Evolutionary conservation across 2,888 invertebrate genomes (phyloP), one percentile per base, ranked within the genome.

Genomic region (Acanthoscelides obtectus): DNA sequence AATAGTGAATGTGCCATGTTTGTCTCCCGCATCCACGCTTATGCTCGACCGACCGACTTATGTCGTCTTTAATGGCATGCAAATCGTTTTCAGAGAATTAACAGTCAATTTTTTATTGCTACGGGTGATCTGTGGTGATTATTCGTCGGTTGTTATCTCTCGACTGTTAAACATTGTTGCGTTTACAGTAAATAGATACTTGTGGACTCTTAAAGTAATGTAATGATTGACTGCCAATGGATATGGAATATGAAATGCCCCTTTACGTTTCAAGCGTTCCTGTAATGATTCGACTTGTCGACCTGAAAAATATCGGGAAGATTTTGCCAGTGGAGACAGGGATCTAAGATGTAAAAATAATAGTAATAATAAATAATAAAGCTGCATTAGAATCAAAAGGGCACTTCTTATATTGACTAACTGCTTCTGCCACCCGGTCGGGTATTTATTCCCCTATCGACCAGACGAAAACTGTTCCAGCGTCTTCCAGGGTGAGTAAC

Each of bases 261-360:
- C 64, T 64, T 69, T 69, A 22, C 64, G 64, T 64, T 64, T 22
- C 20, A 64, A 64, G 64, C 22, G 64, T 69, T 69, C 8, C 20
- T 64, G 22, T 22, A 22, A 64, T 64, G 69, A 63, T 27, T 27
- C 45, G 21, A 69, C 64, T 22, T 64, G 21, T 21, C n/a, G 69
- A 22, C 21, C 8, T 69, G 17, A 45, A 22, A 8, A 69, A 63
- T 21, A 69, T 64, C 64, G 0, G 68, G 5, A 20, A 45, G 17
- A 0, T 22, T 68, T 4, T 4, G 12, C 5, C n/a, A 22, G 22
- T 22, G 4, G 45, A 45, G 5, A 17, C n/a, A n/a, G n/a, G n/a
- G n/a, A n/a, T n/a, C n/a, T n/a, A n/a, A n/a, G n/a, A n/a, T n/a
- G n/a, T n/a, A n/a, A n/a, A n/a, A n/a, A n/a, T n/a, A n/a, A n/a